A percentile compares a stretch with the other conserved stretches of the same genome.
Evolutionary conservation across 2,113 vertebrate genomes (phyloP).

Genomic region (Aspiorhynchus laticeps): DNA sequence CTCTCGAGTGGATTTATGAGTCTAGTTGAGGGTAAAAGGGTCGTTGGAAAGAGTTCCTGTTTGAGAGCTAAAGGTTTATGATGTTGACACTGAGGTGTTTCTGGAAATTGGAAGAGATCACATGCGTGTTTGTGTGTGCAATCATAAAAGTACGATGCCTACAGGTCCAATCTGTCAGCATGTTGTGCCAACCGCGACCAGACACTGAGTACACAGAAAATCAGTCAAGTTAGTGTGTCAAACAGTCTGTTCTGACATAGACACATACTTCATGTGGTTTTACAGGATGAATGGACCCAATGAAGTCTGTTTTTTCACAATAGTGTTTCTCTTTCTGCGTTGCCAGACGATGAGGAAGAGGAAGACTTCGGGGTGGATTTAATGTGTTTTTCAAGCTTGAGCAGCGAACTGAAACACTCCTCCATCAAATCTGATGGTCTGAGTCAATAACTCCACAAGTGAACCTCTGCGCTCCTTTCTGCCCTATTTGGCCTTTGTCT

Average conservation of each 20-base stretch:
- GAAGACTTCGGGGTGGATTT: conserved; percentile 6
- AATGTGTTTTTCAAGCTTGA: conserved; percentile 23
- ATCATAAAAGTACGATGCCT: conserved; percentile 43
- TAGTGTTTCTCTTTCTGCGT: background rate
- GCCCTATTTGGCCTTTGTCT: background rate
- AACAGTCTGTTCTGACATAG: conserved; percentile 43
- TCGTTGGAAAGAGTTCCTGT: background rate
- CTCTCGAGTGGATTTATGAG: conserved; percentile 42
- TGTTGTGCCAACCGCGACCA: background rate
- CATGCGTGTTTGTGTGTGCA: conserved; percentile 32
- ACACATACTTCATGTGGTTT: conserved; percentile 31
- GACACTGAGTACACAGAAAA: conserved; percentile 32
- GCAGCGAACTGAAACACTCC: conserved; percentile 9
- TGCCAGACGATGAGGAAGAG: background rate
- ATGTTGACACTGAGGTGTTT: conserved; percentile 42
- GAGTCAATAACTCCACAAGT: conserved; percentile 20
- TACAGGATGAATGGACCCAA: background rate
- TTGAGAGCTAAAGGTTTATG: conserved; percentile 45
- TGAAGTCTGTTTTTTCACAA: background rate
- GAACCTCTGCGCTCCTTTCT: background rate
- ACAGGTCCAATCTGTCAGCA: background rate
- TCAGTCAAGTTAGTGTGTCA: conserved; percentile 44
- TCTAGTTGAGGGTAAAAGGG: conserved; percentile 26
- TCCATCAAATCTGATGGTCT: background rate
- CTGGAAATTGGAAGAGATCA: background rate